Conservation (phyloP, 2,797 vertebrate genomes). For the Gallirallus australis region DNA sequence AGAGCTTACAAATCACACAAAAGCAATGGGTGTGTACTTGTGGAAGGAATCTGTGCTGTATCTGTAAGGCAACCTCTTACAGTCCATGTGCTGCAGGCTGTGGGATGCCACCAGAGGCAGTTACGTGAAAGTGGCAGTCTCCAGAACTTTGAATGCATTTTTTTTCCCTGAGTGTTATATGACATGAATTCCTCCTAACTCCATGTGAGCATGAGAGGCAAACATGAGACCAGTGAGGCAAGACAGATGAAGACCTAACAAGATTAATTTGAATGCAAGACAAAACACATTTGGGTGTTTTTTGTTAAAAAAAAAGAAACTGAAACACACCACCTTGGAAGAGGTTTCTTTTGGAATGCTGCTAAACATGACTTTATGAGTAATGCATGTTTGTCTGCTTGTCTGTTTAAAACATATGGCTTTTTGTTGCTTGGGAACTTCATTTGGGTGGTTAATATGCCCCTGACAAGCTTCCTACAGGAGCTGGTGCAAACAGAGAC, state of each 20-base stretch:
- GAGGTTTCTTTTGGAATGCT: constrained; percentile 55
- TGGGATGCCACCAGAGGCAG: neutral
- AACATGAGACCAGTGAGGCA: neutral
- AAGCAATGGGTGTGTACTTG: constrained; percentile 26
- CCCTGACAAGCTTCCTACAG: neutral
- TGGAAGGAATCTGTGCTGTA: neutral
- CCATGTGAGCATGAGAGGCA: neutral
- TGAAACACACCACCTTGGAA: neutral
- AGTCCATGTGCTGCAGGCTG: neutral
- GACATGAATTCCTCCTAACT: neutral
- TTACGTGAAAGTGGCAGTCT: constrained; percentile 17
- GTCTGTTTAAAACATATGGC: neutral
- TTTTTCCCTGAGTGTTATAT: neutral
- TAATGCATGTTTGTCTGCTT: constrained; percentile 21
- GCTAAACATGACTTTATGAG: constrained; percentile 53
- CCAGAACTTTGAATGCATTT: neutral
- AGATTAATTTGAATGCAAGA: constrained; percentile 53
- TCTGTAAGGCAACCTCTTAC: constrained; percentile 19
- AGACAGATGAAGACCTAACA: constrained; percentile 5
- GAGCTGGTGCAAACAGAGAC: neutral
- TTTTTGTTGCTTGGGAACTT: neutral
- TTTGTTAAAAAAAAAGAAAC: neutral
- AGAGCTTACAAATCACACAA: constrained; percentile 13
- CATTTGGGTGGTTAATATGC: neutral
- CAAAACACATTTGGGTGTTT: constrained; percentile 35